These are phyloP conservation scores for Drosophila suzukii DNA, from an alignment of 1,140 invertebrate species.

Conservation along the genomic window DNA sequence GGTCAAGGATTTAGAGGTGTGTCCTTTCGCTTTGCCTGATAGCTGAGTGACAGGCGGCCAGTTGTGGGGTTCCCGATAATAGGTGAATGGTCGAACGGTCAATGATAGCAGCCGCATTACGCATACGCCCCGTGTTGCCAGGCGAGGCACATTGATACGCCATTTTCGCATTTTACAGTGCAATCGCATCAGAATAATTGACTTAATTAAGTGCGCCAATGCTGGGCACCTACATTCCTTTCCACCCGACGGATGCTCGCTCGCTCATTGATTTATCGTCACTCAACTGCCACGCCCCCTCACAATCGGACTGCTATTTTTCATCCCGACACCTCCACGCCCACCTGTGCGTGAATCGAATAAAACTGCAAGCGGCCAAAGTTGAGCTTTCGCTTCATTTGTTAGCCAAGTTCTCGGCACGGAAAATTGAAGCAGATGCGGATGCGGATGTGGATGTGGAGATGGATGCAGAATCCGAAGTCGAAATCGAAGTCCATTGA, in stretches of 20 bases:
- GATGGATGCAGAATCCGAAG: constrained; percentile 22
- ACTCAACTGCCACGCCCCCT: neutral
- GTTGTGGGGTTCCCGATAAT: neutral
- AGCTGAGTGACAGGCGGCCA: constrained; percentile 35
- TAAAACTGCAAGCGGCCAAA: constrained; percentile 55
- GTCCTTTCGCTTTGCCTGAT: constrained; percentile 30
- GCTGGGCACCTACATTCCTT: constrained; percentile 2
- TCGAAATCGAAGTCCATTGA: constrained; percentile 21
- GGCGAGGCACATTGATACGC: constrained; percentile 58
- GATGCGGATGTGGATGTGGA: neutral
- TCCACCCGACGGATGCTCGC: neutral
- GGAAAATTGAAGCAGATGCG: constrained; percentile 37
- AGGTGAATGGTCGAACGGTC: neutral
- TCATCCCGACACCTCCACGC: constrained; percentile 50
- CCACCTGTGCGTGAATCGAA: constrained; percentile 57
- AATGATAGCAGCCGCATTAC: constrained; percentile 34
- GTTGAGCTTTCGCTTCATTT: constrained; percentile 73
- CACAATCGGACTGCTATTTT: constrained; percentile 61
- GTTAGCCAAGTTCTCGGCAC: constrained; percentile 57
- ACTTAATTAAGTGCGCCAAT: constrained; percentile 70
- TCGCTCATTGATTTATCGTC: constrained; percentile 69
- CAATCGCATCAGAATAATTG: constrained; percentile 74
- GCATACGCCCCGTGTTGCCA: constrained; percentile 50
- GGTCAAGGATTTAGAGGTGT: constrained; percentile 74
- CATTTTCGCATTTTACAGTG: constrained; percentile 61